Evolutionary conservation across 2,113 vertebrate species (phyloP).

Genomic region (Callorhinus ursinus): DNA sequence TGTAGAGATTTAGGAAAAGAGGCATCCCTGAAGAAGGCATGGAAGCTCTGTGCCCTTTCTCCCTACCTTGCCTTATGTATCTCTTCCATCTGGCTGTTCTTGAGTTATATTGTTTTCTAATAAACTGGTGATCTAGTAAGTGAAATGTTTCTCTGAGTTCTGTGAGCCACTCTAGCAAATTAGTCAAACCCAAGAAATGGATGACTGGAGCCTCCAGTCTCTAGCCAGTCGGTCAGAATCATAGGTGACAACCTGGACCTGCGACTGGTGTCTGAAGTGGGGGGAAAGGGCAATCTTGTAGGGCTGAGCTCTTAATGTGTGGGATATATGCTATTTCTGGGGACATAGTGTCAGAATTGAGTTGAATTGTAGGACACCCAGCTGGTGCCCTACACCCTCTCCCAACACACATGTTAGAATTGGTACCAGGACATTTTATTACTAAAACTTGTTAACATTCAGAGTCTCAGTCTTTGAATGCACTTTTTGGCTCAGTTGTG

Average conservation of each 20-base stretch:
- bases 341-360: background rate
- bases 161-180: background rate
- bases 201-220: background rate
- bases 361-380: background rate
- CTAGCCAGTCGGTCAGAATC: background rate
- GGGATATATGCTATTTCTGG: background rate
- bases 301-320: background rate
- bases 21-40: background rate
- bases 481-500: background rate
- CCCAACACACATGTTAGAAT: background rate
- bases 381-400: background rate
- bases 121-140: background rate
- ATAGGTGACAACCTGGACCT: background rate
- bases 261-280: background rate
- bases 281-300: fast-evolving
- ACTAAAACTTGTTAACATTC: background rate
- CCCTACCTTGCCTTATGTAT: background rate
- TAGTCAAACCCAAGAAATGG: background rate
- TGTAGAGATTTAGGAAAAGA: background rate
- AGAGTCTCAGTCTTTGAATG: background rate
- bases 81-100: background rate
- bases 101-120: background rate
- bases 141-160: background rate
- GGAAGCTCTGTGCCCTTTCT: background rate
- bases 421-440: background rate